phyloP scores from a whole-genome alignment of 2,113 vertebrate species.

The Salvelinus fontinalis region DNA sequence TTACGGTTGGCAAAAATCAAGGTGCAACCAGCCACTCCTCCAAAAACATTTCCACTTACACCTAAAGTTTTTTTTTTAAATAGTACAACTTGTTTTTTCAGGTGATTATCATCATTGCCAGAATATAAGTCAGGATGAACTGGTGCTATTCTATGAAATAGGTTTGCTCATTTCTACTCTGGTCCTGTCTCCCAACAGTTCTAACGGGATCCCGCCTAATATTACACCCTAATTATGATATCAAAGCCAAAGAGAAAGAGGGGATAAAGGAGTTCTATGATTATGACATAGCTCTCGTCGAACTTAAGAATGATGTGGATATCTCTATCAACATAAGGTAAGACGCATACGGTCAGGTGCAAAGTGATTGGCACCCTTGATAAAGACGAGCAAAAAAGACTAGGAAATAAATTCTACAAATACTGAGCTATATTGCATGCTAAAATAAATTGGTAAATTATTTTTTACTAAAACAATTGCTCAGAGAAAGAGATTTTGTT shows the following conservation, averaged over 20 bases:
- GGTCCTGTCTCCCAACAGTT: constrained; percentile 30
- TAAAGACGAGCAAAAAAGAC: too few species aligned
- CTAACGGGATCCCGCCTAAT: constrained; percentile 10
- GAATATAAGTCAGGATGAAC: too few species aligned
- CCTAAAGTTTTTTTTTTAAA: background rate
- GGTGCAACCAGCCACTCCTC: constrained; percentile 14
- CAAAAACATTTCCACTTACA: background rate
- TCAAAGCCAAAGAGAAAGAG: accelerated
- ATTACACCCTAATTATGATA: constrained; percentile 51
- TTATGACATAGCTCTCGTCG: constrained; percentile 74
- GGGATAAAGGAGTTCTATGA: constrained; percentile 70
- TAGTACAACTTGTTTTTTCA: background rate
- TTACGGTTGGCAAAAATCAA: constrained; percentile 30
- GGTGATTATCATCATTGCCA: background rate
- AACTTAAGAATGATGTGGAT: constrained; percentile 30
- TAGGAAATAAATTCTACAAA: too few species aligned
- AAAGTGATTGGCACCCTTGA: too few species aligned
- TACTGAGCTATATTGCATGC: too few species aligned
- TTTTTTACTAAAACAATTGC: too few species aligned
- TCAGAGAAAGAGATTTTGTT: too few species aligned
- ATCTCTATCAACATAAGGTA: constrained; percentile 35
- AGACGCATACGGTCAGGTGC: background rate
- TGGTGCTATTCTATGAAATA: background rate
- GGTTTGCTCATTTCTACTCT: background rate
- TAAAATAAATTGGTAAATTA: too few species aligned